phyloP scores from a whole-genome alignment of 2,888 invertebrate genomes.

The Oligia strigilis region DNA sequence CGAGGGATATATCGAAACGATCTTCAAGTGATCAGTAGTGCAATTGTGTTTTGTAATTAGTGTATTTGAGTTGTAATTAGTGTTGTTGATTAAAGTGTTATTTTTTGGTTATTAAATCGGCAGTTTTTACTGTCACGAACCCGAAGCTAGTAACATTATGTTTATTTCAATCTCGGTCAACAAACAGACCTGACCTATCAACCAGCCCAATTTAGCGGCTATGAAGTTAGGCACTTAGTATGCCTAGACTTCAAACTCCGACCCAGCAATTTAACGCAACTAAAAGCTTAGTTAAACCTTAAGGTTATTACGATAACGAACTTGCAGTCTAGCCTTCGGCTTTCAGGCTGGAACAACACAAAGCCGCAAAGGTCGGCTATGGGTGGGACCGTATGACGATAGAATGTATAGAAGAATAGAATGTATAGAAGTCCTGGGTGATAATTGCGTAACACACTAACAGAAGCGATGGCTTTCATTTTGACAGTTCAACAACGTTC shows the following conservation, averaged over 20 bases:
- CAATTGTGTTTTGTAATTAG: too few relatives aligned
- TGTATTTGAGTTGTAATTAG: too few relatives aligned
- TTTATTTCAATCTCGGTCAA: neutral
- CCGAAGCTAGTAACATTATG: neutral
- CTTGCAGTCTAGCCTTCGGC: conserved; percentile 33
- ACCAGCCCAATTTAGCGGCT: conserved; percentile 1
- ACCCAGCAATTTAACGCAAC: conserved; percentile 35
- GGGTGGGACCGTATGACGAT: neutral
- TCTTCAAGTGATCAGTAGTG: too few relatives aligned
- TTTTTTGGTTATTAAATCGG: too few relatives aligned
- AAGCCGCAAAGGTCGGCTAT: conserved; percentile 42
- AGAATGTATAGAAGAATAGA: neutral
- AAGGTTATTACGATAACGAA: conserved; percentile 56
- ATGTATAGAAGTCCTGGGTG: neutral
- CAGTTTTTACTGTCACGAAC: too few relatives aligned
- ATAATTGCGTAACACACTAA: too few relatives aligned
- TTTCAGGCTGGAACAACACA: conserved; percentile 34
- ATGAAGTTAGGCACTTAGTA: conserved; percentile 34
- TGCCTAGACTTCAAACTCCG: conserved; percentile 37
- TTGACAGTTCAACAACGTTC: too few relatives aligned
- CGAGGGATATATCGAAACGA: too few relatives aligned
- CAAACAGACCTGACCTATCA: conserved; percentile 6
- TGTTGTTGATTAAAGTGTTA: too few relatives aligned
- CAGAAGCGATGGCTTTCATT: too few relatives aligned
- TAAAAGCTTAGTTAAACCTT: conserved; percentile 52